Conservation (phyloP, 2,113 vertebrate species). For the Rhodinocichla rosea region DNA sequence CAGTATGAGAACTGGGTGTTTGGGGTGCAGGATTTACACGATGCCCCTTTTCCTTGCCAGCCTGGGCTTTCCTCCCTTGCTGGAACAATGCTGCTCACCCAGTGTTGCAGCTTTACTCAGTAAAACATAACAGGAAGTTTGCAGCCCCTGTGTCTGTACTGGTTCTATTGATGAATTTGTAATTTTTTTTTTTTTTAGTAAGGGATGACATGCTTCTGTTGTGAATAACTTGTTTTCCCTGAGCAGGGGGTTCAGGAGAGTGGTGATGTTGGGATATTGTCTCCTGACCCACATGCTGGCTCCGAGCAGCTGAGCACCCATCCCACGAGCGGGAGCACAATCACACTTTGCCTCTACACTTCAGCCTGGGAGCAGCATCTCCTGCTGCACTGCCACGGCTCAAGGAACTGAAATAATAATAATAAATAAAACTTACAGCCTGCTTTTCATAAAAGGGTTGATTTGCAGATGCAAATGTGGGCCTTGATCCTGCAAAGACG, state of each 20-base stretch:
- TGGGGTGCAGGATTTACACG: background rate
- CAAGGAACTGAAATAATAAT: background rate
- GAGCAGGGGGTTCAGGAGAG: background rate
- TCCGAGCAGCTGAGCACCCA: background rate
- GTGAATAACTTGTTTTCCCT: background rate
- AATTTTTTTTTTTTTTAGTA: background rate
- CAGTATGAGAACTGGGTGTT: background rate
- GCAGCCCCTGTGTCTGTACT: background rate
- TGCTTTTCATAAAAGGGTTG: background rate
- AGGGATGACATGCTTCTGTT: background rate
- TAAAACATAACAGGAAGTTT: background rate
- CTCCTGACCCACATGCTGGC: background rate
- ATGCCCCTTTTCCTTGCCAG: background rate
- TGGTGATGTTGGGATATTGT: background rate
- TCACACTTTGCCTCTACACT: background rate
- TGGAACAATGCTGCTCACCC: background rate
- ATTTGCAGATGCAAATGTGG: conserved; percentile 1
- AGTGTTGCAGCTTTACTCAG: background rate
- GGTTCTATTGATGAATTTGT: background rate
- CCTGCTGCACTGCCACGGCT: background rate
- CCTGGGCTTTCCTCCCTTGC: background rate
- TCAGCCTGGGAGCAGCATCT: conserved; percentile 13
- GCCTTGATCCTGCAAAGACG: background rate
- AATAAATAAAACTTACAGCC: background rate
- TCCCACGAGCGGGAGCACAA: background rate